Evolutionary conservation across 2,797 vertebrate genomes (phyloP).

Genomic region (Onychomys torridus): DNA sequence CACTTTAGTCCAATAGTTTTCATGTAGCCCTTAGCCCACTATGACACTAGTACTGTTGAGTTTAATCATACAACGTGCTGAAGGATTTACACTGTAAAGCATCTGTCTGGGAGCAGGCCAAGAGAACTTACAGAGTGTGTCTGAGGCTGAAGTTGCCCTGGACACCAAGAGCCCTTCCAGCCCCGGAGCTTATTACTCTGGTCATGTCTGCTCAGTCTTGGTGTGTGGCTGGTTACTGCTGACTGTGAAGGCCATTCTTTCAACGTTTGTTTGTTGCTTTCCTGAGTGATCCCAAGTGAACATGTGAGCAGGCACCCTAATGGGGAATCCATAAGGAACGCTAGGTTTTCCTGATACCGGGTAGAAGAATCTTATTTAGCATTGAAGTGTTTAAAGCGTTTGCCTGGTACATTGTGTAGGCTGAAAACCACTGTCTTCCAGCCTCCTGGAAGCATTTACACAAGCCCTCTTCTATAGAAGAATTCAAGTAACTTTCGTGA

Average conservation of each 20-base stretch:
- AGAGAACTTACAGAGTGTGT: not conserved
- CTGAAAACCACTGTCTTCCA: not conserved
- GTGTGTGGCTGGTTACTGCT: not conserved
- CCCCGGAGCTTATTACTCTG: not conserved
- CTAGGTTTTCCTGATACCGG: not conserved
- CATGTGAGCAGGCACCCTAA: not conserved
- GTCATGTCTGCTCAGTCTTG: not conserved
- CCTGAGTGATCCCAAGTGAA: not conserved
- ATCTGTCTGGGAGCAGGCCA: not conserved
- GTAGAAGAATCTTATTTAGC: not conserved
- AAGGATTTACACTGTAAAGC: not conserved
- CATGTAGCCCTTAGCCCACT: not conserved
- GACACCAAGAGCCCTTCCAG: not conserved
- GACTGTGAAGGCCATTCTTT: not conserved
- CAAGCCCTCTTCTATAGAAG: not conserved
- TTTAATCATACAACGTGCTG: not conserved
- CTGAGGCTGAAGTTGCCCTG: not conserved
- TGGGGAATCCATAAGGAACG: not conserved
- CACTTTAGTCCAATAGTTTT: not conserved
- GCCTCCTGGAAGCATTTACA: not conserved
- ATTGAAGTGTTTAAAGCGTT: not conserved
- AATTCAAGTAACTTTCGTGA: not conserved
- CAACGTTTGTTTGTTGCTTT: not conserved
- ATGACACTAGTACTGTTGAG: too few relatives aligned
- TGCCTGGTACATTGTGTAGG: not conserved